Base-by-base conservation (phyloP, 2,888 invertebrate species). In the Melanostoma mellinum region DNA sequence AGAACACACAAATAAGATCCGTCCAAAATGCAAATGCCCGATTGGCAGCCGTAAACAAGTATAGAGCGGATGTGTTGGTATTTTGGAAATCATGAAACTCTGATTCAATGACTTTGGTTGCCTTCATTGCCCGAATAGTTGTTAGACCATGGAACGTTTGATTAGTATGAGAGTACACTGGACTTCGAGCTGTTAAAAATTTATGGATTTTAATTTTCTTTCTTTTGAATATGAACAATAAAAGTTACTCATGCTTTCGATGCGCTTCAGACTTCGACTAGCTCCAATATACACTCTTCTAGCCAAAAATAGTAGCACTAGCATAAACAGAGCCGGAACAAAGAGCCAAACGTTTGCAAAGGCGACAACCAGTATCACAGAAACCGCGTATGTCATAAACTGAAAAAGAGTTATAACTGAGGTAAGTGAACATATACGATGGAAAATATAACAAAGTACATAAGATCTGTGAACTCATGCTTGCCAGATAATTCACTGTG, bases 1-100 rank as follows among this genome's bases (percentile, higher is more conserved):
- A 99, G 1, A 96, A 86, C 0, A 97, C 94, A 88, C 98, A 98
- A 65, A 98, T 93, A 75, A 97, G 91, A 90, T 99, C 99, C 87
- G 99, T 92, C 94, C 97, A 97, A 87, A 98, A 94, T 0, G 98
- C 98, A 89, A 99, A 97, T 86, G 98, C 98, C 72, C 98, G 94
- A 1, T 97, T 96, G 30, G 97, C 95, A 0, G 96, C 94, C 42
- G 98, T 94, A 89, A 97, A 97, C 78, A 97, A 92, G 89, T 92
- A 93, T 94, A 95, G 96, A 0, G 96, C 94, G 0, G 96, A 94
- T 1, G 95, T 94, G 88, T 97, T 96, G 0, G 92, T 88, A 87
- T 94, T 94, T 87, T 94, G 93, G 85, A 93, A 93, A n/a, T 92
- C 91, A 87, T 94, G 94, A 87, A 95, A 95, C 86, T 94, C 94